Evolutionary conservation across 2,113 vertebrate genomes (phyloP).

Genomic region (Misgurnus anguillicaudatus): DNA sequence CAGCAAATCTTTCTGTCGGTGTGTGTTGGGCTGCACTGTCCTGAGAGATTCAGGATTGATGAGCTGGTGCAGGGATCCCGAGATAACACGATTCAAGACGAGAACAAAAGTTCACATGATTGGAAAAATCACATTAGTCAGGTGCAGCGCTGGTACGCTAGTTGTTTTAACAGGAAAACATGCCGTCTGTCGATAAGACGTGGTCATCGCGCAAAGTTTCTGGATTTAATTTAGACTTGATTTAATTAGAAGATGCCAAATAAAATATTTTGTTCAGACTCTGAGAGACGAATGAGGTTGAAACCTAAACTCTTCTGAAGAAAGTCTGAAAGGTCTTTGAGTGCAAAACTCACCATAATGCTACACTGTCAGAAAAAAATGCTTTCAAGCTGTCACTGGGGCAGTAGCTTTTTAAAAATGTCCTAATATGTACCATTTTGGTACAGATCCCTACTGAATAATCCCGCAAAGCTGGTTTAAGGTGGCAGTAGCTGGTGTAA

Average conservation of each 20-base stretch:
- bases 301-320: too few species aligned
- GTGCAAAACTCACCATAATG: too few species aligned
- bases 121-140: constrained; percentile 11
- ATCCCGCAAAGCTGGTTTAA: too few species aligned
- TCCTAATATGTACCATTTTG: too few species aligned
- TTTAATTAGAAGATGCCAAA: neutral
- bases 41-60: constrained; percentile 30
- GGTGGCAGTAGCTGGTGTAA: too few species aligned
- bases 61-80: neutral
- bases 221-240: neutral
- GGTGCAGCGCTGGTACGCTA: neutral
- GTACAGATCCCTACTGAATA: too few species aligned
- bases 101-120: constrained; percentile 31
- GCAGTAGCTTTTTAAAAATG: too few species aligned
- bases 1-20: constrained; percentile 18
- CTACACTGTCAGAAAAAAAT: too few species aligned
- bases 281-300: too few species aligned
- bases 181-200: neutral
- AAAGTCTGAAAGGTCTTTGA: too few species aligned
- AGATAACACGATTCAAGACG: constrained; percentile 2
- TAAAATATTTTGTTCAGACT: too few species aligned
- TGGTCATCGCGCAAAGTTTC: neutral
- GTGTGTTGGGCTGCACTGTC: constrained; percentile 24
- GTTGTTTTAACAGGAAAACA: neutral
- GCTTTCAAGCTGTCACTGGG: too few species aligned